Conservation (phyloP, 23 tunicate species). For the Trididemnum nubilum region DNA sequence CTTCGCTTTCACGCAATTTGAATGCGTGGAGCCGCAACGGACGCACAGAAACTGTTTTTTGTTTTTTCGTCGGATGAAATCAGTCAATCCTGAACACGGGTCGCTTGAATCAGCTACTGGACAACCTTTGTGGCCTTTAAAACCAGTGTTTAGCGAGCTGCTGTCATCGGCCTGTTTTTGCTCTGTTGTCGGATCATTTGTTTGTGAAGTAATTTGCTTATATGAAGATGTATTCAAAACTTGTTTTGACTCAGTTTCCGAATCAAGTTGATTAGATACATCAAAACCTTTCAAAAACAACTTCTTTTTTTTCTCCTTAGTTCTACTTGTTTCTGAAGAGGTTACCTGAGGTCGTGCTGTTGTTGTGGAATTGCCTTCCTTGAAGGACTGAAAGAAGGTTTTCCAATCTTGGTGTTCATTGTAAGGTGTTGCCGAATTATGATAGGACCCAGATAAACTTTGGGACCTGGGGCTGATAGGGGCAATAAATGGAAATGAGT, state of each 20-base stretch:
- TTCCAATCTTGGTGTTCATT: no score
- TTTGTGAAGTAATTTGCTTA: neutral
- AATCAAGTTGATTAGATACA: neutral
- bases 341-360: no score
- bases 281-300: no score
- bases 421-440: neutral
- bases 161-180: neutral
- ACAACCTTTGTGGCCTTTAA: neutral
- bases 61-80: constrained; percentile 29
- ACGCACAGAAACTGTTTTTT: constrained; percentile 27
- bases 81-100: constrained; percentile 48
- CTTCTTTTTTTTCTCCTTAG: no score
- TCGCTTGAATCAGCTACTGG: neutral
- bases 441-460: neutral
- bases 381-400: neutral
- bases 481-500: neutral
- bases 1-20: constrained; percentile 1
- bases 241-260: neutral
- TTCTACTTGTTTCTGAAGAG: neutral
- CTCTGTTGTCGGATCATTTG: neutral
- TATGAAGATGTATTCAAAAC: neutral
- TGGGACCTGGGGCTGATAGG: neutral
- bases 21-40: constrained; percentile 44
- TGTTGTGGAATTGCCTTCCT: neutral
- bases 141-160: no score